Base-by-base conservation (phyloP, 1,140 invertebrate genomes). In the Kradibia gibbosae region DNA sequence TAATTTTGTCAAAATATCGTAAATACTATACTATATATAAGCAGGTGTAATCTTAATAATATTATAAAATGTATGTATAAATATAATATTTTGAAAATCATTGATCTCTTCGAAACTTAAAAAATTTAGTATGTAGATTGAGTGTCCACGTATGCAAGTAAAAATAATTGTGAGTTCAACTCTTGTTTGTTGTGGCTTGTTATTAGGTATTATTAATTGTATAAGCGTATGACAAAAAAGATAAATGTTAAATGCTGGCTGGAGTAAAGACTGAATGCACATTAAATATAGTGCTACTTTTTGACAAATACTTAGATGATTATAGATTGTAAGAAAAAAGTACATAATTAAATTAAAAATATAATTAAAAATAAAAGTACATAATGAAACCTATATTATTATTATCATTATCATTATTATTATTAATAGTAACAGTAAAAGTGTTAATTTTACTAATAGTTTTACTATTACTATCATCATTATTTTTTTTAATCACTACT, bases 21-120 rank as follows among this genome's bases (percentile, higher is more conserved):
- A 75, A 81, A 55, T 55, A 70, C 53, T 72, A 57, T 72, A 67
- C 36, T 77, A 77, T 39, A 72, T 73, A 70, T 34, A 65, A 77
- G 55, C 39, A 75, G 67, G 22, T 78, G 48, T 82, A 82, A 79
- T 75, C 81, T 50, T 79, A 73, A 82, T 57, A 34, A 67, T 34
- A 34, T 82, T 82, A 74, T 65, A 60, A 36, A 74, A 78, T 75
- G 17, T 78, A 50, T 82, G 76, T 82, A 82, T 82, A 82, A 82
- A 78, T 82, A 76, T 82, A 82, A 82, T 39, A 70, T 78, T 82
- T 78, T 74, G 76, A 78, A 82, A 74, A 36, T 74, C 76, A 79
- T 82, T 82, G 81, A 82, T 82, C 81, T 82, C 81, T 78, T 78
- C 45, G 70, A 82, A 78, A 55, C 67, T 82, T 76, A 81, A 73